These are phyloP conservation scores for Chondrosia reniformis DNA, from an alignment of 37 sponge, comb jelly and placozoan genomes.

Conservation along the genomic window DNA sequence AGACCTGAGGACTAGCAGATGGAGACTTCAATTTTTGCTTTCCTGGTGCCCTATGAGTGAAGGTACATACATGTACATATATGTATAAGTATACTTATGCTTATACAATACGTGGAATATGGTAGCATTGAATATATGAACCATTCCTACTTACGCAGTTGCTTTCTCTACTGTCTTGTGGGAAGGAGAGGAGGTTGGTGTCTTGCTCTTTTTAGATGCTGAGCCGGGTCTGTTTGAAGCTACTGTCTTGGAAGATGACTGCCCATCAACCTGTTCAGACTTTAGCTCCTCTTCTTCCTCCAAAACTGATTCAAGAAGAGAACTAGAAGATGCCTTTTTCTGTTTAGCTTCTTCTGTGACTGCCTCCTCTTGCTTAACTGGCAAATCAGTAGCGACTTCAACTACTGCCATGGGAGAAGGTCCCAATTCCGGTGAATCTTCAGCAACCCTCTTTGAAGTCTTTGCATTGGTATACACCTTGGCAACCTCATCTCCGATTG, in stretches of 20 bases:
- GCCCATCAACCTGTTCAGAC: not conserved
- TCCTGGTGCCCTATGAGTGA: not conserved
- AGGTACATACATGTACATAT: too few relatives aligned
- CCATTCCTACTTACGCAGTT: too few relatives aligned
- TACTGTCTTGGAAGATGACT: too few relatives aligned
- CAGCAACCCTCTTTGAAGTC: not conserved
- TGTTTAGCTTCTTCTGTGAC: not conserved
- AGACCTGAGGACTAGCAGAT: too few relatives aligned
- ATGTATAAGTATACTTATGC: too few relatives aligned
- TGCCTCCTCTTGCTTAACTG: not conserved
- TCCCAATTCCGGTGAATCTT: not conserved
- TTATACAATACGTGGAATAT: too few relatives aligned
- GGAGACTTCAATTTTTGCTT: not conserved
- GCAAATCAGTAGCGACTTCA: not conserved
- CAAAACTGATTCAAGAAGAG: constrained; percentile 1
- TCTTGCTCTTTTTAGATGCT: too few relatives aligned
- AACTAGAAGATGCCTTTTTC: not conserved
- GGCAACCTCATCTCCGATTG: not conserved
- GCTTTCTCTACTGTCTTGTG: too few relatives aligned
- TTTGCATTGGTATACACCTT: not conserved
- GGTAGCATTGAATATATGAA: too few relatives aligned
- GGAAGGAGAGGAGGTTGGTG: too few relatives aligned
- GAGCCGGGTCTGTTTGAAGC: too few relatives aligned
- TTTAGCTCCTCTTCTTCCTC: constrained; percentile 11
- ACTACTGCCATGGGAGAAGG: not conserved